Conservation (phyloP, 2,888 invertebrate genomes). For the Zootermopsis nevadensis region DNA sequence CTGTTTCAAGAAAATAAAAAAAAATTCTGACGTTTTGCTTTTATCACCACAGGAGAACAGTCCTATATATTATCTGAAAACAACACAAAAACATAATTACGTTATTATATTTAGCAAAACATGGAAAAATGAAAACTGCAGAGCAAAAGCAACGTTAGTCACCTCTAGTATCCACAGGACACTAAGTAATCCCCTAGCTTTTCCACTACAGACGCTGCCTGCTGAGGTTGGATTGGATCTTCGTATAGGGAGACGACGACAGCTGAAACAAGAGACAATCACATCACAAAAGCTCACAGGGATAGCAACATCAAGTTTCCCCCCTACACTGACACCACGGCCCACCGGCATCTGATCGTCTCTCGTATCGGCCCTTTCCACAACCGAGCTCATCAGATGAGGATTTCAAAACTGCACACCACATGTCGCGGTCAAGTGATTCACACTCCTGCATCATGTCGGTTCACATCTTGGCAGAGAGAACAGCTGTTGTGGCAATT, state of each 20-base stretch:
- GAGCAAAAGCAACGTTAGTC: background rate
- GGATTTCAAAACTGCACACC: no score
- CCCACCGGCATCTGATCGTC: no score
- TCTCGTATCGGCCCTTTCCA: no score
- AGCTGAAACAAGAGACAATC: constrained; percentile 73
- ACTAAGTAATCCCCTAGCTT: constrained; percentile 97
- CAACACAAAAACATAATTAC: constrained; percentile 29
- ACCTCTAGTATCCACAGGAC: constrained; percentile 91
- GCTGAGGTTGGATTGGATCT: constrained; percentile 96
- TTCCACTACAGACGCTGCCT: constrained; percentile 96
- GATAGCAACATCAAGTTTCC: no score
- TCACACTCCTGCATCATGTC: no score
- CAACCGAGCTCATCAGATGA: no score
- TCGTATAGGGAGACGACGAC: constrained; percentile 94
- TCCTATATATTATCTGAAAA: constrained; percentile 53
- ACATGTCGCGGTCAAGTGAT: no score
- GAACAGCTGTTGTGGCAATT: no score
- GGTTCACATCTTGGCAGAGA: no score
- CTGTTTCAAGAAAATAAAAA: constrained; percentile 54
- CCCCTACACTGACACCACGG: no score
- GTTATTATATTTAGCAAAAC: background rate
- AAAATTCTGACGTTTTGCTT: constrained; percentile 53
- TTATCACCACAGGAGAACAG: constrained; percentile 54
- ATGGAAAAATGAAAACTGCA: background rate
- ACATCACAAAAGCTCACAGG: background rate